phyloP scores from a whole-genome alignment of 2,113 vertebrate genomes.

The Tachysurus vachellii region DNA sequence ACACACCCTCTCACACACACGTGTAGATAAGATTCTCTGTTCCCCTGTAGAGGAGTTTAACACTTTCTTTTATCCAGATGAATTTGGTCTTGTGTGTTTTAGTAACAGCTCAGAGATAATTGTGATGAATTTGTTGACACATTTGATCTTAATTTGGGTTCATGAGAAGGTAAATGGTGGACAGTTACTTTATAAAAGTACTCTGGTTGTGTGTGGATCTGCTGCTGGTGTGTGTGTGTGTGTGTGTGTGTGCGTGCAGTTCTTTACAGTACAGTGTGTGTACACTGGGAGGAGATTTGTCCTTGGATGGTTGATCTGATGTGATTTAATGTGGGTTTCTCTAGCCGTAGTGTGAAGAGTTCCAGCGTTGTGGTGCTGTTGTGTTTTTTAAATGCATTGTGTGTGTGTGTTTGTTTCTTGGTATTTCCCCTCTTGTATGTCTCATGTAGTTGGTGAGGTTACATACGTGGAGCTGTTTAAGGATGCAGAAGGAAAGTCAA shows the following conservation, averaged over 20 bases:
- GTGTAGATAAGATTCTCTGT: conserved; percentile 52
- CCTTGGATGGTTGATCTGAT: conserved; percentile 81
- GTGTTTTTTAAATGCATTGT: conserved; percentile 94
- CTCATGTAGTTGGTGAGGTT: conserved; percentile 99
- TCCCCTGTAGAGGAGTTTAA: conserved; percentile 62
- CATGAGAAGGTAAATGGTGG: conserved; percentile 83
- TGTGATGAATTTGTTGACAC: not conserved
- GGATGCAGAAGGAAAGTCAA: conserved; percentile 99
- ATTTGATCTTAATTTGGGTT: conserved; percentile 68
- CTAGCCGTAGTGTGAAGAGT: conserved; percentile 93
- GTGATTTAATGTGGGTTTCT: conserved; percentile 88
- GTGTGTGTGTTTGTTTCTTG: conserved; percentile 86
- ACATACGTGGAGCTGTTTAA: conserved; percentile 99
- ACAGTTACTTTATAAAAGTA: conserved; percentile 87
- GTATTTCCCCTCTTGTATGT: conserved; percentile 99
- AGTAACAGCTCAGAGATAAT: conserved; percentile 54
- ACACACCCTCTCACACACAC: not conserved
- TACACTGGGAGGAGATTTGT: conserved; percentile 90
- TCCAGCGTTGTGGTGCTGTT: conserved; percentile 52
- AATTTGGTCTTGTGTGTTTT: conserved; percentile 60
- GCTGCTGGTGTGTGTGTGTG: not conserved
- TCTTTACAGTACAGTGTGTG: conserved; percentile 87
- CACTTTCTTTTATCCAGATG: conserved; percentile 28
- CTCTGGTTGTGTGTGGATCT: conserved; percentile 62
- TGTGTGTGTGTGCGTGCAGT: conserved; percentile 70